Evolutionary conservation across 2,888 invertebrate species (phyloP), one percentile per base, ranked within the genome.

Genomic region (Scrobipalpa atriplicella): DNA sequence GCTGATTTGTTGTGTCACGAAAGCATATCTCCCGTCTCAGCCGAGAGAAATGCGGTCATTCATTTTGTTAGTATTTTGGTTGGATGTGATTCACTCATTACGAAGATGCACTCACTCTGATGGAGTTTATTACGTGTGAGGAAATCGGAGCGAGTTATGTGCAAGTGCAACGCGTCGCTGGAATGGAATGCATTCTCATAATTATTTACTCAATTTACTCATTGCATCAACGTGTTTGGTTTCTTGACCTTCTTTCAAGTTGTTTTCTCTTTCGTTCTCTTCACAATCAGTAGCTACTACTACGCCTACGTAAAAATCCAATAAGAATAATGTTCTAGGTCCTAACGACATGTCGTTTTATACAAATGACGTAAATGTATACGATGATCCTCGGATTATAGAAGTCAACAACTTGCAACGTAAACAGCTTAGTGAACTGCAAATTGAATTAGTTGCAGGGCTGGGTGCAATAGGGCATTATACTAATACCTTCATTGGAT

Each of bases 1-100:
- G 90, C 89, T 90, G 89, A 87, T 88, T 81, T 77, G 78, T 80
- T 80, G 75, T 80, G 77, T 79, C 80, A 83, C 78, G 71, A 78
- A 80, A 73, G 73, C 72, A 78, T 77, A 77, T 74, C 75, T 78
- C 73, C 71, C 73, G 71, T 69, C 70, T 71, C 72, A 70, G 78
- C 75, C 78, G 71, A 78, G 70, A 71, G 74, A 73, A 78, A 80
- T 78, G 73, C 76, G 72, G 71, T 78, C 78, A 83, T 79, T 78
- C 75, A 79, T 76, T 52, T 74, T 72, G 71, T 70, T 75, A 68
- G 71, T 71, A 78, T 81, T 78, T 79, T 73, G 68, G 72, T 73
- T 71, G 72, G 68, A 39, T 62, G 65, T 75, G 72, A 75, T 74
- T 75, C 69, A 72, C 66, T 70, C 69, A 67, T 66, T 68, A 67